Evolutionary conservation across 2,888 invertebrate species (phyloP), one percentile per base, ranked within the genome.

Genomic region (Pristionchus mayeri): DNA sequence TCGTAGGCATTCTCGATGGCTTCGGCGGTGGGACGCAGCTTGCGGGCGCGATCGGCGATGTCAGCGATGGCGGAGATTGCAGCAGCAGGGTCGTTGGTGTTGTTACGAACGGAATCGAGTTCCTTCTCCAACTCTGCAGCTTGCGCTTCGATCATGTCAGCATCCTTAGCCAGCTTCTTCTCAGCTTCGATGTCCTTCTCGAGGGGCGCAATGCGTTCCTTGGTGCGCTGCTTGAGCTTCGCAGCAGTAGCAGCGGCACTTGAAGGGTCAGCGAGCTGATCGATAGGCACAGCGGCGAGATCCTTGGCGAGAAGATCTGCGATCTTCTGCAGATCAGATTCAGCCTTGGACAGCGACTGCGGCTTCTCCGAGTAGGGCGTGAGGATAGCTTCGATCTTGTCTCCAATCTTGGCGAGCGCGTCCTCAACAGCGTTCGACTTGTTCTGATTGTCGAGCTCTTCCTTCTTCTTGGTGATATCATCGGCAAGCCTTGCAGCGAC

Each of bases 321-420:
- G 24, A 57, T 30, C 80, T 84, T 84, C 75, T 84, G 75, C 18
- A 52, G 9, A 16, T 84, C 84, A 40, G 80, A 0, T 80, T 54
- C 80, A 24, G 54, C 80, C 60, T 57, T 60, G 21, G 54, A n/a
- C 37, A 57, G 57, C 11, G 54, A 57, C 54, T 78, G 78, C 6
- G 78, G 78, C 78, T 78, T 78, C n/a, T 80, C 86, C 84, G 87
- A 85, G 52, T 86, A 87, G 86, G 88, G 87, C 27, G 88, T 85
- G 60, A 87, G 87, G 81, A 88, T 86, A 75, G 89, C 80, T 48
- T 80, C 57, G 60, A 85, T 84, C 30, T 85, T 84, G n/a, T 85
- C 76, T 21, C 63, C 78, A 78, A 78, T 78, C 78, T 78, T 78
- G 11, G 27, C n/a, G 6, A 78, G 78, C 13, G 78, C 78, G 50